Conservation (phyloP, 2,888 invertebrate genomes). For the Ochropacha duplaris region DNA sequence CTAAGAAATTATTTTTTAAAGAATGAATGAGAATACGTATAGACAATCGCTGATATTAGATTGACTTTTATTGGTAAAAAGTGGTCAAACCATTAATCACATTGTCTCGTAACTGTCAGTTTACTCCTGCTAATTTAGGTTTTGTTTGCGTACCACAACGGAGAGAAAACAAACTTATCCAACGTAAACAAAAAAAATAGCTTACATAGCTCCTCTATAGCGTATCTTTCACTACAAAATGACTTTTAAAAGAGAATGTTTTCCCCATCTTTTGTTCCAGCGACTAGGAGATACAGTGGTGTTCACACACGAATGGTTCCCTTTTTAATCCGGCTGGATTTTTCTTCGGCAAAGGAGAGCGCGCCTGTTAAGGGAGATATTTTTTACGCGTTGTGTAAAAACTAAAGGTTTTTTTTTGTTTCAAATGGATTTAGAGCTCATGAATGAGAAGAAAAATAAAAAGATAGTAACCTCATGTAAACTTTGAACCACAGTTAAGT, state of each 20-base stretch:
- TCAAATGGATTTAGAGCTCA: background rate
- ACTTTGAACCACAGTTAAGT: no score
- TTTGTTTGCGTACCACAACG: no score
- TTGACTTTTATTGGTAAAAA: no score
- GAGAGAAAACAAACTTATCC: no score
- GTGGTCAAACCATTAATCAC: no score
- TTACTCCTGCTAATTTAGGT: no score
- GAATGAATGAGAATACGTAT: no score
- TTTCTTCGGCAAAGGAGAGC: constrained; percentile 64
- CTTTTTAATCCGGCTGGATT: constrained; percentile 72
- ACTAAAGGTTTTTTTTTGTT: background rate
- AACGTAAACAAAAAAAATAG: no score
- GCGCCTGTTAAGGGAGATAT: background rate
- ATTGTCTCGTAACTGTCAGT: no score
- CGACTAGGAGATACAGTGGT: constrained; percentile 66
- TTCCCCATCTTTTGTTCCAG: constrained; percentile 70
- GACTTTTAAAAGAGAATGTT: constrained; percentile 56
- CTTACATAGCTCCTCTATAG: constrained; percentile 10
- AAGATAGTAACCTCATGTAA: no score
- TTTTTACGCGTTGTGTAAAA: background rate
- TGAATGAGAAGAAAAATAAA: background rate
- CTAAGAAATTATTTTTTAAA: no score
- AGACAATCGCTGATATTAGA: no score
- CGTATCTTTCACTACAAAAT: constrained; percentile 27
- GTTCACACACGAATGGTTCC: constrained; percentile 76